Evolutionary conservation across 2,797 vertebrate genomes (phyloP), one percentile per base, ranked within the genome.

Genomic region (Botia almorhae): DNA sequence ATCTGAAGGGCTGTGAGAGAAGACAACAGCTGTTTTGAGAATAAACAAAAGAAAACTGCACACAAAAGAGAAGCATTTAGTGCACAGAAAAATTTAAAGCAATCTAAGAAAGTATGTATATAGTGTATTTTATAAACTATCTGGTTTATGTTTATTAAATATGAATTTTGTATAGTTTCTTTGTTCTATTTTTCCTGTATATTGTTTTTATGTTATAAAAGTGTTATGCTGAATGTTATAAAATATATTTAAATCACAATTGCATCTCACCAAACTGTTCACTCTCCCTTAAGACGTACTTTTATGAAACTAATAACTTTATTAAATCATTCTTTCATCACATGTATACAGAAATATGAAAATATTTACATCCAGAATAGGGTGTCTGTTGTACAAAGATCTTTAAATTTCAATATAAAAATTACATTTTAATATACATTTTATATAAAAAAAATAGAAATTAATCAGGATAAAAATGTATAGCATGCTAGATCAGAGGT

Each of bases 401-500:
- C 87, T 93, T 91, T 91, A 91, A 72, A 74, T 75, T 93, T 91
- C 83, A 81, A 85, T 89, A 85, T 87, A 87, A 87, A 84, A 83
- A 80, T 91, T 83, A 81, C 80, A 86, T 89, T 92, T 89, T 88
- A 90, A 91, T 88, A 91, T 91, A 93, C 92, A 93, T 93, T 92
- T 94, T 89, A 90, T 90, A 89, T 91, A 88, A 83, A 92, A 93
- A 91, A 90, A 86, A 84, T 83, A 89, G 87, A 89, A 89, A 89
- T 90, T 88, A 91, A 78, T 69, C 77, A 90, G 88, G 89, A 86
- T 92, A 89, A 90, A 92, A 88, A 90, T 46, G 56, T 89, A 88
- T 92, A 91, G 87, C 92, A 92, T 95, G 91, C 93, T 92, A 93
- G 90, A 91, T 94, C 91, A 94, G 94, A 95, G 94, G 93, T 95